Evolutionary conservation across 2,113 vertebrate genomes (phyloP), one percentile per base, ranked within the genome.

Genomic region (Proteles cristata): DNA sequence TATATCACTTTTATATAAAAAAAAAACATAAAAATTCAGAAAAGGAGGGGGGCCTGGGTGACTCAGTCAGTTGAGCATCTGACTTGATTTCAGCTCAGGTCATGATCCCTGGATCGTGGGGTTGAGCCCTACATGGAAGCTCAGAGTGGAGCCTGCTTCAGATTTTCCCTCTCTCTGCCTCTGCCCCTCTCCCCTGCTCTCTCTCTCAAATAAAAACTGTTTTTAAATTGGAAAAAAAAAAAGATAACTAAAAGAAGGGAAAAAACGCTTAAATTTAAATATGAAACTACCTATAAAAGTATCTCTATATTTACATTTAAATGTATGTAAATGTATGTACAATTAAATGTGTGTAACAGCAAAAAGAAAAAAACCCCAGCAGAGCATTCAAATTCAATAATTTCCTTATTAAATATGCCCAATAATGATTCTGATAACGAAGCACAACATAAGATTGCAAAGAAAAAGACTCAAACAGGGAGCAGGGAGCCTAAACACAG

Each of bases 401-500:
- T 73, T 73, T 48, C 63, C n/a, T 71, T 45, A 79, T 55, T 80
- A 88, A 88, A 39, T 50, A 45, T 33, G 2, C 7, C 53, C 39
- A 45, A 25, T 10, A 35, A 53, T 33, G 17, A 74, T 55, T 45
- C 43, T 39, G 19, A 85, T 21, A 92, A 69, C 31, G 23, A 95
- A 53, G 31, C 25, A 76, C 39, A 71, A 79, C 79, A 71, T 25
- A 71, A 65, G 26, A 63, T 15, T 17, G 50, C 12, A 53, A 92
- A 66, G 28, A 55, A 71, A 53, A 77, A 10, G 7, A 25, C 2
- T 0, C 9, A 23, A 35, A 15, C 55, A 9, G 88, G 5, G 11
- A 33, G 2, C 19, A 25, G 50, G 7, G 1, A 0, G 11, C 63
- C 50, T 33, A n/a, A 68, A 39, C 33, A 28, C 2, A 26, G 0